These are phyloP conservation scores for Cantharis rustica DNA, from an alignment of 2,888 invertebrate species.

Conservation along the genomic window DNA sequence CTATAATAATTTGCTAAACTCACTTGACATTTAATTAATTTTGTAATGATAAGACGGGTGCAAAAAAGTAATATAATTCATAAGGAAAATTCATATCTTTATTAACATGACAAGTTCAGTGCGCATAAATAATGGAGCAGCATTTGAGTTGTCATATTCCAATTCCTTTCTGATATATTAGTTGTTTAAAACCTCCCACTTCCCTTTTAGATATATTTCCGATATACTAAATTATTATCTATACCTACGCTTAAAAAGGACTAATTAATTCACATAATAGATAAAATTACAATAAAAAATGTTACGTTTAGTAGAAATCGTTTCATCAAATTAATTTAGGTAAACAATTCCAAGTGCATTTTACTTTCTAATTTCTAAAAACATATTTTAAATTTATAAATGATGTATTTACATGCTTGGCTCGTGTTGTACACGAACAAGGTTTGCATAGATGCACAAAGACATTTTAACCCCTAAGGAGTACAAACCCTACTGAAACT, in stretches of 20 bases:
- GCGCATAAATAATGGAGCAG: constrained; percentile 34
- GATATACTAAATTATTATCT: constrained; percentile 12
- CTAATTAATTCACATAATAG: neutral
- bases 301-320: neutral
- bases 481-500: constrained; percentile 41
- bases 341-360: neutral
- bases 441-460: constrained; percentile 40
- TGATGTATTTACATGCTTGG: constrained; percentile 20
- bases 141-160: constrained; percentile 36
- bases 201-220: constrained; percentile 22
- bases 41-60: constrained; percentile 17
- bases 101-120: constrained; percentile 28
- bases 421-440: constrained; percentile 43
- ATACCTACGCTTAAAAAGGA: neutral
- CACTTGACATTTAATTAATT: constrained; percentile 17
- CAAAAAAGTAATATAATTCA: constrained; percentile 16
- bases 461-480: constrained; percentile 38
- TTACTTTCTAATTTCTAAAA: neutral
- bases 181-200: constrained; percentile 28
- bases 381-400: neutral
- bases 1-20: constrained; percentile 17
- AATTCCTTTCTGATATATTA: constrained; percentile 31
- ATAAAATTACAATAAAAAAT: neutral
- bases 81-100: constrained; percentile 22
- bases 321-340: neutral